Conservation (phyloP, 1,140 invertebrate genomes). For the Drosophila repleta region DNA sequence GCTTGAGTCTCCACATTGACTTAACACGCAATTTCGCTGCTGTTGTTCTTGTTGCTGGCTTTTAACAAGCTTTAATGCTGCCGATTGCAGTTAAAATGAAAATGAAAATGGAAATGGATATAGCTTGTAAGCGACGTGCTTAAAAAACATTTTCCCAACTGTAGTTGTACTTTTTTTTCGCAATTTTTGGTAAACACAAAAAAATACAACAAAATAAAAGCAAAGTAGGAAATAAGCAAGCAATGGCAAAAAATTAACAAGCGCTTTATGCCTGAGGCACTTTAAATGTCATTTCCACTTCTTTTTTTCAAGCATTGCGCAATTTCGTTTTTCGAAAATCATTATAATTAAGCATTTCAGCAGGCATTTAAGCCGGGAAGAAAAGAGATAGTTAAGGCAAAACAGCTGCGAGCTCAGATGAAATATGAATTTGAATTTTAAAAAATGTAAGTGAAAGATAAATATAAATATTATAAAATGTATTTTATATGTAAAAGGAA, state of each 20-base stretch:
- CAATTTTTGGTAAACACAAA: constrained; percentile 10
- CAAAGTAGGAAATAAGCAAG: constrained; percentile 22
- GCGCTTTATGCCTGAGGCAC: constrained; percentile 50
- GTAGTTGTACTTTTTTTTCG: neutral
- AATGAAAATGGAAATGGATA: constrained; percentile 55
- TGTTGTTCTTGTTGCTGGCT: constrained; percentile 51
- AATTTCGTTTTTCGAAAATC: neutral
- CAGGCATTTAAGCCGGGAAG: neutral
- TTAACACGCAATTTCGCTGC: constrained; percentile 67
- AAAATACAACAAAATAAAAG: constrained; percentile 29
- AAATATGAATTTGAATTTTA: too few species aligned
- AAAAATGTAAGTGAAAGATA: too few species aligned
- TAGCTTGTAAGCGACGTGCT: constrained; percentile 74
- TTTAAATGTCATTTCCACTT: constrained; percentile 28
- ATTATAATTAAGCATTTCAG: constrained; percentile 16
- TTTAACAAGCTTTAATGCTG: constrained; percentile 69
- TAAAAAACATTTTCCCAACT: constrained; percentile 62
- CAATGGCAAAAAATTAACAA: constrained; percentile 42
- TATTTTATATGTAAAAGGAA: too few species aligned
- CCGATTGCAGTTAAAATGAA: constrained; percentile 74
- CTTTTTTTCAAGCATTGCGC: neutral
- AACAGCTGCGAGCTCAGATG: too few species aligned
- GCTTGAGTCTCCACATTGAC: constrained; percentile 43
- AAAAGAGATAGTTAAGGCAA: neutral
- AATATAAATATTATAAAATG: too few species aligned